These are phyloP conservation scores for Malthinus flaveolus DNA, from an alignment of 2,888 invertebrate species.

Conservation along the genomic window DNA sequence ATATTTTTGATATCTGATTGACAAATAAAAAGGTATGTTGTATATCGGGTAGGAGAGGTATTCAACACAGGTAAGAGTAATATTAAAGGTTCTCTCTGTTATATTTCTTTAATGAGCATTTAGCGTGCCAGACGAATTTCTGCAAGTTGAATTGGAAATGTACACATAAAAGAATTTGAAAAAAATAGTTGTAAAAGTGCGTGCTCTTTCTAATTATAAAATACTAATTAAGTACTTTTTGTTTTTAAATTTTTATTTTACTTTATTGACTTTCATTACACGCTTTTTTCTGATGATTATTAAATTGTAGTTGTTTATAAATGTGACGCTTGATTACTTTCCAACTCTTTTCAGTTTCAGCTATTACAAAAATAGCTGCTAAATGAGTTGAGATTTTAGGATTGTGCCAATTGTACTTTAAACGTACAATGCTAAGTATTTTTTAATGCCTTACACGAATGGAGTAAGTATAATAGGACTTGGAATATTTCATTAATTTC, in stretches of 20 bases:
- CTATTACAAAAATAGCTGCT: too few species aligned
- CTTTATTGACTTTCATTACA: too few species aligned
- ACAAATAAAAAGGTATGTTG: constrained; percentile 25
- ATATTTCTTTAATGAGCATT: constrained; percentile 23
- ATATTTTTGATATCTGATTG: constrained; percentile 25
- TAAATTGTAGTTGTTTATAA: too few species aligned
- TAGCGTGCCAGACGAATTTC: constrained; percentile 22
- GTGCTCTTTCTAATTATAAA: constrained; percentile 26
- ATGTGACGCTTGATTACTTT: too few species aligned
- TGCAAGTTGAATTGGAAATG: constrained; percentile 18
- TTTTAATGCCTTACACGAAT: too few species aligned
- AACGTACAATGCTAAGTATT: too few species aligned
- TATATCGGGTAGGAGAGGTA: constrained; percentile 26
- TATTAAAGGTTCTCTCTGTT: constrained; percentile 14
- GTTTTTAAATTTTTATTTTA: constrained; percentile 1
- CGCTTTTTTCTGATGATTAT: too few species aligned
- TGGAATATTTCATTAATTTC: too few species aligned
- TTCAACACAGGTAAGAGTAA: constrained; percentile 25
- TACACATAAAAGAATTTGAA: not conserved
- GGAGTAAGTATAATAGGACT: too few species aligned
- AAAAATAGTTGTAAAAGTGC: constrained; percentile 23
- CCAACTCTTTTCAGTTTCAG: too few species aligned
- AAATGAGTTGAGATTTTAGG: too few species aligned
- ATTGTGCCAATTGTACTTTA: too few species aligned
- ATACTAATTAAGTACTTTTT: constrained; percentile 17